phyloP scores from a whole-genome alignment of 2,113 vertebrate genomes.

The Struthidea cinerea region DNA sequence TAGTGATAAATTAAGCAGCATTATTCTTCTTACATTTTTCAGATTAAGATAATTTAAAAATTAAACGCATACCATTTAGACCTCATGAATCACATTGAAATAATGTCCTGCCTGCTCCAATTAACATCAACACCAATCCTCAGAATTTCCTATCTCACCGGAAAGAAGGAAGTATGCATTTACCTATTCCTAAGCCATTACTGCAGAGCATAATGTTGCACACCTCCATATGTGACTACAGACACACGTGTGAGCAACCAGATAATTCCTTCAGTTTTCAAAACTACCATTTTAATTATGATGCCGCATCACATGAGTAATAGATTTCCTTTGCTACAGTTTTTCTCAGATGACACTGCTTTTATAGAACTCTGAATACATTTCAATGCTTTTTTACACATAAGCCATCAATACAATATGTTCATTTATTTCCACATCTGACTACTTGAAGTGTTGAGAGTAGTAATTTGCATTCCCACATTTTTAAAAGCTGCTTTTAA shows the following conservation, averaged over 20 bases:
- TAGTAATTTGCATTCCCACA: background rate
- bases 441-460: background rate
- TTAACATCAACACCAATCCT: background rate
- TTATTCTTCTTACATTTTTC: background rate
- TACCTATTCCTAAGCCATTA: background rate
- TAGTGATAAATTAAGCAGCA: background rate
- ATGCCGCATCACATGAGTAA: background rate
- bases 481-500: background rate
- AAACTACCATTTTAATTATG: background rate
- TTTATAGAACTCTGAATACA: background rate
- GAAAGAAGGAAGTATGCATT: background rate
- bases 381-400: background rate
- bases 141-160: background rate
- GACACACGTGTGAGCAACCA: background rate
- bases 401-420: background rate
- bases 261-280: background rate
- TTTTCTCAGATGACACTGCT: background rate
- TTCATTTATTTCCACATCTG: background rate
- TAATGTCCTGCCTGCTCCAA: background rate
- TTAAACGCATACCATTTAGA: background rate
- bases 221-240: background rate
- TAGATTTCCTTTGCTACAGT: background rate
- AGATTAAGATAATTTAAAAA: background rate
- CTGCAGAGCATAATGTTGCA: accelerated
- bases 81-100: background rate